A percentile compares a stretch with the other conserved stretches of the same genome.
These are phyloP conservation scores for Campaea margaritaria DNA, from an alignment of 2,888 invertebrate genomes.

Conservation along the genomic window DNA sequence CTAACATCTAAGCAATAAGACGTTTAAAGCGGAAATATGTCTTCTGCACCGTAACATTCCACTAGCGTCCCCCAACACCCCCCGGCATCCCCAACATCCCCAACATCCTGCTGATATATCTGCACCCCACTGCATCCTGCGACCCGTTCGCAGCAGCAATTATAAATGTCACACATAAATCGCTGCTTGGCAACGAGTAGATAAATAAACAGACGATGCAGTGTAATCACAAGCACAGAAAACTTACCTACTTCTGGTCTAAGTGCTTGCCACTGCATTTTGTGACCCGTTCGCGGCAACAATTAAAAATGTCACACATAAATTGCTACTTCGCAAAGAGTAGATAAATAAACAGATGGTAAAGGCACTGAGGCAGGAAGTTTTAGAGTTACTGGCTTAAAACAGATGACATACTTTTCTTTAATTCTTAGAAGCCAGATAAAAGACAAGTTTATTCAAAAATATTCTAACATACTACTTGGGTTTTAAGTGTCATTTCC, in stretches of 20 bases:
- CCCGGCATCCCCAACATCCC: too few relatives aligned
- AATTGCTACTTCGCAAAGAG: conserved; percentile 15
- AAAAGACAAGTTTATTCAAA: too few relatives aligned
- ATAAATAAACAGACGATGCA: conserved; percentile 5
- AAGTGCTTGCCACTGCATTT: neutral
- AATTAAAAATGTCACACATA: conserved; percentile 17
- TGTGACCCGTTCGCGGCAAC: neutral
- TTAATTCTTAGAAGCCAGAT: too few relatives aligned
- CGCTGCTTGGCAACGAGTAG: conserved; percentile 12
- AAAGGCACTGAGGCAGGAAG: neutral
- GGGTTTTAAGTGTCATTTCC: too few relatives aligned
- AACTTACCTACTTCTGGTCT: conserved; percentile 1
- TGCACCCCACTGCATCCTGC: conserved; percentile 34
- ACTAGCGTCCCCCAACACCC: conserved; percentile 7
- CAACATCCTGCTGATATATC: conserved; percentile 33
- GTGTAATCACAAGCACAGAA: neutral
- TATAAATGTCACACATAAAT: conserved; percentile 49
- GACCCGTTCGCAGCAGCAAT: conserved; percentile 45
- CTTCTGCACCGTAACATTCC: neutral
- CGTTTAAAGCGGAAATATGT: conserved; percentile 8
- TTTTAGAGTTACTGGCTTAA: neutral
- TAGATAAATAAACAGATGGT: conserved; percentile 1
- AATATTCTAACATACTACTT: too few relatives aligned
- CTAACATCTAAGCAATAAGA: neutral
- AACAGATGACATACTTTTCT: too few relatives aligned